Evolutionary conservation across 2,797 vertebrate genomes (phyloP).

Genomic region (Thalassophryne amazonica): DNA sequence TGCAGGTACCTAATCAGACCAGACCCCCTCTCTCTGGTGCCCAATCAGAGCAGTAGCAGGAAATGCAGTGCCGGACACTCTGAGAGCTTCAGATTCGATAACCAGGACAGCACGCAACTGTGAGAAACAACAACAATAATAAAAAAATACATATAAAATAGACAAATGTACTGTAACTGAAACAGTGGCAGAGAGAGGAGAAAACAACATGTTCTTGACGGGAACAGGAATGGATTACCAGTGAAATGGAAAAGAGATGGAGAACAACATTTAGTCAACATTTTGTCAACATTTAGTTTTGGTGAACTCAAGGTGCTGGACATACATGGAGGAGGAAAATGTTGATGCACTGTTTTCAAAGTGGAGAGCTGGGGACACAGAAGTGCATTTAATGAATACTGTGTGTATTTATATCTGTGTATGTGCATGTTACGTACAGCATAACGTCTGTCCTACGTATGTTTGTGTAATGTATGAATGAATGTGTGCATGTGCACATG

Average conservation of each 20-base stretch:
- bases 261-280: conserved; percentile 1
- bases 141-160: too few species aligned
- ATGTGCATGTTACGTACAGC: conserved; percentile 72
- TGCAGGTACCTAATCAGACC: conserved; percentile 83
- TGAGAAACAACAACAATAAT: conserved; percentile 49
- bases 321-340: conserved; percentile 65
- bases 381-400: conserved; percentile 77
- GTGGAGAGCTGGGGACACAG: conserved; percentile 69
- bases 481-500: background rate
- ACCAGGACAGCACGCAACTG: conserved; percentile 83
- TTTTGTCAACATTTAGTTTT: conserved; percentile 28
- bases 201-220: conserved; percentile 7
- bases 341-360: conserved; percentile 70
- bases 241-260: conserved; percentile 5
- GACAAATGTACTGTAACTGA: conserved; percentile 15
- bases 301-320: conserved; percentile 29
- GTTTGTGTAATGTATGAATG: conserved; percentile 5
- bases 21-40: conserved; percentile 81
- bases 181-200: conserved; percentile 17
- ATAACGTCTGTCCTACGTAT: conserved; percentile 41
- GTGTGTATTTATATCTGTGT: conserved; percentile 65
- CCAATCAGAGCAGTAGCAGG: conserved; percentile 73
- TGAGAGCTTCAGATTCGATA: conserved; percentile 77
- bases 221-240: conserved; percentile 7
- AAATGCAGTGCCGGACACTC: conserved; percentile 72